These are phyloP conservation scores for Diadegma fenestrale DNA, from an alignment of 2,888 invertebrate genomes.

Conservation along the genomic window DNA sequence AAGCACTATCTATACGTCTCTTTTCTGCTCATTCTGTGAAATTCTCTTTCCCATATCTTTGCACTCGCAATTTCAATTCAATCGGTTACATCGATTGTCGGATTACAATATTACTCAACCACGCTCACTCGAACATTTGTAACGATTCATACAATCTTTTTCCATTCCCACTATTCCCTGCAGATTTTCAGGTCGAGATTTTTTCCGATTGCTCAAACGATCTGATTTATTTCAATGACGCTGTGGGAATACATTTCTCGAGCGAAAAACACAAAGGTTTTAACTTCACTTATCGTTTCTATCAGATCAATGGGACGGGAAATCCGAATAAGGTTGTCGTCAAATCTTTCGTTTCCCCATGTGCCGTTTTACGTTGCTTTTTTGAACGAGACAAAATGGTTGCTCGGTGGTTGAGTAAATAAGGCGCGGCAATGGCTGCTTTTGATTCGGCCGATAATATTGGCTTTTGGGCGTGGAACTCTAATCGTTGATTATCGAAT, in stretches of 20 bases:
- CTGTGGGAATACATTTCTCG: not conserved
- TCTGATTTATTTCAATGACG: not conserved
- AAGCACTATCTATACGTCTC: not conserved
- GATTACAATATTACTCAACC: conserved; percentile 29
- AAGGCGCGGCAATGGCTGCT: not conserved
- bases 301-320: not conserved
- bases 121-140: not conserved
- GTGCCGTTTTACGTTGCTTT: not conserved
- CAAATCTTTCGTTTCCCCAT: not conserved
- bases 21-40: not conserved
- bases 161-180: conserved; percentile 2
- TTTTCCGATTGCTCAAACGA: conserved; percentile 23
- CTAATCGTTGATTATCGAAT: conserved; percentile 1
- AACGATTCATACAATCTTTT: conserved; percentile 27
- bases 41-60: not conserved
- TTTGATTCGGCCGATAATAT: conserved; percentile 8
- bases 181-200: conserved; percentile 1
- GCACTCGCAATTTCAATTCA: conserved; percentile 50
- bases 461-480: not conserved
- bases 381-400: not conserved
- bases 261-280: not conserved
- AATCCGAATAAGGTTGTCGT: not conserved
- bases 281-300: not conserved
- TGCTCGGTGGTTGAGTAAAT: not conserved
- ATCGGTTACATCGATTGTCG: conserved; percentile 47